Base-by-base conservation (phyloP, 2,797 vertebrate species). In the Crenuchus spilurus region DNA sequence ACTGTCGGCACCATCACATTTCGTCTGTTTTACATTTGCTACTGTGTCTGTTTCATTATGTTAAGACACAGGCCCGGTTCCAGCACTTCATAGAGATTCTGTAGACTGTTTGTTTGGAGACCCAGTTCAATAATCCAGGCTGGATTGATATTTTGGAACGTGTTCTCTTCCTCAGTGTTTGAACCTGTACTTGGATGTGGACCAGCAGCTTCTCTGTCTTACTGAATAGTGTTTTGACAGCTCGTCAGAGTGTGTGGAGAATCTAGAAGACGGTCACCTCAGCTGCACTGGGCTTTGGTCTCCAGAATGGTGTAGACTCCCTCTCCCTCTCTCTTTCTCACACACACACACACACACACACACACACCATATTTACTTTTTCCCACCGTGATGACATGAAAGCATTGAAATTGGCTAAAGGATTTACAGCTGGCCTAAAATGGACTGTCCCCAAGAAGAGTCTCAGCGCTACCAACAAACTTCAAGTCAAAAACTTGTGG, bases 181-280 rank as follows among this genome's bases (percentile, higher is more conserved):
- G 31, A 37, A 49, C 60, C 37, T 42, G 37, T 8, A 16, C 26
- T 28, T 42, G 37, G 39, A 62, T 13, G 60, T 13, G 26, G 51
- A 42, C 37, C 60, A 62, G 42, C 60, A 42, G 35, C 22, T 42
- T 42, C 37, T 26, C 31, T 26, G 60, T 18, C 57, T 61, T 39
- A 22, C 18, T 24, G 57, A 39, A 16, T 24, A 11, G 10, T 42
- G 60, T 62, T 42, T 42, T 62, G 37, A 62, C 60, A 62, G 35
- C 10, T 31, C 42, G 60, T 62, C 20, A 41, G 58, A 13, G 11
- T 24, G 58, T 41, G 22, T 37, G 35, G 58, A 20, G 35, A 24
- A 41, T 26, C 4, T 61, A 24, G 58, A 61, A 22, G 58, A 41
- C 1, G 35, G 58, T 41, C 35, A 22, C 35, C 58, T 24, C 28